Evolutionary conservation across 2,888 invertebrate species (phyloP).

Genomic region (Platerodrilus igneus): DNA sequence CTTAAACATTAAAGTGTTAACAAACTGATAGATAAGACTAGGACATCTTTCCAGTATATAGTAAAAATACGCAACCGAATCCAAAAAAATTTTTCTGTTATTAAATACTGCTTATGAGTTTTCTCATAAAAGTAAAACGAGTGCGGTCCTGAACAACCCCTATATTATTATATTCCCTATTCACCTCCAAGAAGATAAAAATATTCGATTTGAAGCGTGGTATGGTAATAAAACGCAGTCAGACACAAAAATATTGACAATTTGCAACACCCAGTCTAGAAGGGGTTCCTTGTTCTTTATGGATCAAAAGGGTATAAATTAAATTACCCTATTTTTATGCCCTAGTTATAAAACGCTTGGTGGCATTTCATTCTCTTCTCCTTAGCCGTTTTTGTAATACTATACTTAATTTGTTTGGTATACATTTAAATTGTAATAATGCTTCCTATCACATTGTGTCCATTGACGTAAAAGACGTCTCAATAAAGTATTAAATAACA

Average conservation of each 20-base stretch:
- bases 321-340: conserved; percentile 16
- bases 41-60: too few species aligned
- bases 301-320: conserved; percentile 15
- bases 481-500: conserved; percentile 31
- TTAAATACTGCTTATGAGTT: too few species aligned
- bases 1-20: too few species aligned
- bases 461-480: conserved; percentile 28
- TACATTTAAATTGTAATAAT: conserved; percentile 20
- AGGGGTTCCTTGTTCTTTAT: conserved; percentile 14
- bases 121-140: too few species aligned
- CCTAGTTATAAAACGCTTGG: too few species aligned
- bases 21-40: too few species aligned
- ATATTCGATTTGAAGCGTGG: conserved; percentile 33
- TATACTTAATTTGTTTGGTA: conserved; percentile 29
- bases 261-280: conserved; percentile 34
- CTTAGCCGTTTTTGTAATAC: conserved; percentile 23
- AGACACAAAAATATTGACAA: conserved; percentile 39
- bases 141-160: conserved; percentile 11
- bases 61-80: too few species aligned
- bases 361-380: too few species aligned
- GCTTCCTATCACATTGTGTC: conserved; percentile 23
- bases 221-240: conserved; percentile 43
- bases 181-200: conserved; percentile 34
- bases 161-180: conserved; percentile 28
- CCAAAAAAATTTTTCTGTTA: too few species aligned